phyloP scores from a whole-genome alignment of 1,140 invertebrate genomes.

The Armadillidium nasatum region DNA sequence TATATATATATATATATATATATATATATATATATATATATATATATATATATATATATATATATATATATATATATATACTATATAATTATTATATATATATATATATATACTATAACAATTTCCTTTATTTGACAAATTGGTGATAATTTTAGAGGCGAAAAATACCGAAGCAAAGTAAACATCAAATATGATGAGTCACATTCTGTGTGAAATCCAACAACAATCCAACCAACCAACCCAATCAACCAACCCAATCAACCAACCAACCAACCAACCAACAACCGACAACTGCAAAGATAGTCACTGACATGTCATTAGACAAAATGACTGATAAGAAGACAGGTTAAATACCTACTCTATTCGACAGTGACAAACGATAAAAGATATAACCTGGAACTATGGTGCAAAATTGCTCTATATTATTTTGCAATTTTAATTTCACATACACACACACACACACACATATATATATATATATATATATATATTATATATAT shows the following conservation, averaged over 20 bases:
- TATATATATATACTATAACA: too few relatives aligned
- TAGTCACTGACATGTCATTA: neutral
- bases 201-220: neutral
- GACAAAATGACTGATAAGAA: neutral
- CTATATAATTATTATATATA: conserved; percentile 5
- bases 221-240: too few relatives aligned
- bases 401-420: too few relatives aligned
- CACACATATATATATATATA: neutral
- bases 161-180: conserved; percentile 1
- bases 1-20: too few relatives aligned
- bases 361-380: neutral
- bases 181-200: neutral
- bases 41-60: neutral
- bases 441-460: conserved; percentile 10
- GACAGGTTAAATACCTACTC: neutral
- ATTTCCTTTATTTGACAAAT: neutral
- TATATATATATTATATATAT: conserved; percentile 10
- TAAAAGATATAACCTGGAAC: neutral
- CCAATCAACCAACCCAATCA: too few relatives aligned
- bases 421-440: neutral
- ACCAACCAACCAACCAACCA: too few relatives aligned
- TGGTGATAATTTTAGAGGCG: neutral
- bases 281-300: neutral
- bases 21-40: neutral
- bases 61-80: conserved; percentile 12